Evolutionary conservation across 2,888 invertebrate genomes (phyloP), one percentile per base, ranked within the genome.

Genomic region (Amaurobius ferox): DNA sequence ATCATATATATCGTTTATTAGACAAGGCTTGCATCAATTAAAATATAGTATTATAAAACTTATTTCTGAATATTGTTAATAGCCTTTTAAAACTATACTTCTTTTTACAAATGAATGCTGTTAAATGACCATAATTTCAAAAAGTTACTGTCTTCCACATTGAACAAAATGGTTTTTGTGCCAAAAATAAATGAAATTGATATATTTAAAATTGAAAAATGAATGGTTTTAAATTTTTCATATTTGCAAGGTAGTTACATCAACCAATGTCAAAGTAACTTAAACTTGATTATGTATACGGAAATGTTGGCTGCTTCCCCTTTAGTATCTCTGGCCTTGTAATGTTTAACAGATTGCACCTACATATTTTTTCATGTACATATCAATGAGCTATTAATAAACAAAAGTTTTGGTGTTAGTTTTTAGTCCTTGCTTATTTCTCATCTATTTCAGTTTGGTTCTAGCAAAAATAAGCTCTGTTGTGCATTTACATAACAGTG

Each of bases 301-400:
- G 9, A 68, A 76, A 71, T 40, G 32, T 32, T 73, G 44, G 40
- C 48, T 66, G 35, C 66, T 77, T 77, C 72, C 66, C 68, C 40
- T 39, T 66, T 40, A 68, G 77, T 85, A 76, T 83, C 48, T 76
- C 76, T 76, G 70, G 71, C 81, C 83, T 85, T 78, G 71, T 85
- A 77, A 76, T 83, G 71, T 83, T 77, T 73, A 61, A 83, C 64
- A 83, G 72, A 85, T 72, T 71, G 83, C 71, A 77, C 77, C 30
- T 64, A 68, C 67, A 85, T 85, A 85, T 85, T 77, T 85, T 85
- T 85, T 85, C 83, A 85, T 85, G 83, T 85, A 85, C 83, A 85
- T 85, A 85, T 77, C 83, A 85, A 85, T 85, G 76, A 85, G 72
- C 66, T 70, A 77, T 85, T 72, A 85, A 85, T 77, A 85, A 85